These are phyloP conservation scores for Epinotia ramella DNA, from an alignment of 2,888 invertebrate genomes.

Conservation along the genomic window DNA sequence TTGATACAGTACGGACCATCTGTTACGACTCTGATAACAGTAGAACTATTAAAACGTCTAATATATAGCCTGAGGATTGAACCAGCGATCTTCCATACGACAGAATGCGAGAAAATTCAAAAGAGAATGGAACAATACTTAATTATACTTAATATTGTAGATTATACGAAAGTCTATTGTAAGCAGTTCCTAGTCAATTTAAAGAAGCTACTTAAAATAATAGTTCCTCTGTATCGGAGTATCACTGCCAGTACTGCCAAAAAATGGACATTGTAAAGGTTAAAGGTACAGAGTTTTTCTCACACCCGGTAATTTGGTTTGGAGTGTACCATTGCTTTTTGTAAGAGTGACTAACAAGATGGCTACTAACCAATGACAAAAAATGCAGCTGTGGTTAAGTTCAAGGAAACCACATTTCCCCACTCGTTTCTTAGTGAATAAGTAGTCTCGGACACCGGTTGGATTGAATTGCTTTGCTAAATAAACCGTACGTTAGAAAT, in stretches of 20 bases:
- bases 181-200: background rate
- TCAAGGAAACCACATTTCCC: constrained; percentile 19
- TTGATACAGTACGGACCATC: constrained; percentile 63
- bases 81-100: background rate
- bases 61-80: constrained; percentile 10
- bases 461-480: constrained; percentile 8
- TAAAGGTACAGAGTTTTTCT: constrained; percentile 43
- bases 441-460: background rate
- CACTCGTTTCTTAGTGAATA: constrained; percentile 8
- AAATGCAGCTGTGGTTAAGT: constrained; percentile 3
- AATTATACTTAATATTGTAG: background rate
- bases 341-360: constrained; percentile 34
- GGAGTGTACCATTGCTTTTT: constrained; percentile 33
- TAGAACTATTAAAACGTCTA: constrained; percentile 48
- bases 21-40: constrained; percentile 54
- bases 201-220: background rate
- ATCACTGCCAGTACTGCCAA: constrained; percentile 18
- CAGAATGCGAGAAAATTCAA: background rate
- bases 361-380: constrained; percentile 33
- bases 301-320: constrained; percentile 21
- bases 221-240: constrained; percentile 37
- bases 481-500: background rate
- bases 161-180: background rate
- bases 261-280: constrained; percentile 25
- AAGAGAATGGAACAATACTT: background rate